Base-by-base conservation (phyloP, 1,140 invertebrate species). In the Drosophila subpulchrella region DNA sequence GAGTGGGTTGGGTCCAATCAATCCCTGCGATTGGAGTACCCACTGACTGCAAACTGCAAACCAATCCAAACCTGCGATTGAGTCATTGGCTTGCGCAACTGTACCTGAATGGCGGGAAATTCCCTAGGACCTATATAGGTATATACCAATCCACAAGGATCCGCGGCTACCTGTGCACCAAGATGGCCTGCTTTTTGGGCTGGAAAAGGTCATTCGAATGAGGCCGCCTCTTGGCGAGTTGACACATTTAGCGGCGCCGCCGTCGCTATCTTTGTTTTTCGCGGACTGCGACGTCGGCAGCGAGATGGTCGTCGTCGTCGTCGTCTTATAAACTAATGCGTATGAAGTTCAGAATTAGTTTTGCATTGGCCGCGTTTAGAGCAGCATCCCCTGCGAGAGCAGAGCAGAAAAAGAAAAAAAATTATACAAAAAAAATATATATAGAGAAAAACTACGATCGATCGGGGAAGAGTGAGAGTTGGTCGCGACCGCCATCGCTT, bases 291-390 rank as follows among this genome's bases (percentile, higher is more conserved):
- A 0, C 27, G 51, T 10, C 56, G n/a, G 32, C 75, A n/a, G 59
- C 20, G 58, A 41, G 38, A 70, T 70, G 30, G 44, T 42, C 15
- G 39, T 15, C 46, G 42, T 11, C 54, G 68, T 3, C 41, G 59
- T 15, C 39, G 77, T 73, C 84, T 88, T 88, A 88, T 88, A 88
- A 88, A 88, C 84, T 90, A 88, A 88, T 84, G 80, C 75, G 55
- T 76, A 78, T 84, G 78, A 85, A 82, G 74, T 79, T 78, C 84
- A 91, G 89, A 89, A 85, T 78, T 91, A 81, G 75, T 91, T 91
- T 91, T 78, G 81, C 78, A 79, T 91, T 91, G 74, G 75, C 73
- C 78, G 81, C 78, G 75, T 82, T 75, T 90, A 89, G 75, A 91
- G 83, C 75, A 89, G 81, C 84, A 88, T 51, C 50, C 51, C 46